Percentiles rank a stretch among this genome's conserved stretches.
Evolutionary conservation across 2,113 vertebrate species (phyloP).

Genomic region (Cyprinodon variegatus): DNA sequence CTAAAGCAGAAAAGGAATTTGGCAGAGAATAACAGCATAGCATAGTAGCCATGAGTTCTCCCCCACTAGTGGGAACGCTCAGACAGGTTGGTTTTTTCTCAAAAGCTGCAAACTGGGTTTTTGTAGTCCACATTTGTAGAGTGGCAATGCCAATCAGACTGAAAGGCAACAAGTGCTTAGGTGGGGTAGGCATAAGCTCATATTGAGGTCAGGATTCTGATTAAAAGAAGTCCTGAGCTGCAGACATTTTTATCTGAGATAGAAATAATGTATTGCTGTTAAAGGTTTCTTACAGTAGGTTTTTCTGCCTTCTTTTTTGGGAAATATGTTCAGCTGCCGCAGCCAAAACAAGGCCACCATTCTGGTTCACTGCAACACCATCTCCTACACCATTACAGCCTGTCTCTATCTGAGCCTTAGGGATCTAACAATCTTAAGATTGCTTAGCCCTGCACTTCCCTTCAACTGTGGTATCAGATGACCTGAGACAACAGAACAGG

Average conservation of each 20-base stretch:
- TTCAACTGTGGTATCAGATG: slow-evolving; percentile 76
- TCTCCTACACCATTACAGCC: slow-evolving; percentile 12
- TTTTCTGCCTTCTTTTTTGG: slow-evolving; percentile 19
- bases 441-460: slow-evolving; percentile 69
- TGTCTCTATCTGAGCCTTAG: slow-evolving; percentile 68
- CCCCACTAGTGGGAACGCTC: slow-evolving; percentile 70
- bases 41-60: slow-evolving; percentile 62
- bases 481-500: slow-evolving; percentile 77
- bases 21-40: slow-evolving; percentile 64
- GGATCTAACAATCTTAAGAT: slow-evolving; percentile 75
- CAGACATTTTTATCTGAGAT: neutral
- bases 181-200: slow-evolving; percentile 11
- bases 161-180: slow-evolving; percentile 25
- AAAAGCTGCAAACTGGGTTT: slow-evolving; percentile 62
- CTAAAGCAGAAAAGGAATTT: slow-evolving; percentile 64
- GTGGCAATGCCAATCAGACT: slow-evolving; percentile 59
- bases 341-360: slow-evolving; percentile 30
- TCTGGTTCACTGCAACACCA: slow-evolving; percentile 31
- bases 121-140: slow-evolving; percentile 64
- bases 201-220: slow-evolving; percentile 25
- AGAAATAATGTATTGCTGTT: slow-evolving; percentile 14
- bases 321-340: slow-evolving; percentile 33
- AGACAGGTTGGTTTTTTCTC: slow-evolving; percentile 66
- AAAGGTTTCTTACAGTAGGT: slow-evolving; percentile 11
- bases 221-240: slow-evolving; percentile 20